A percentile compares a stretch with the other conserved stretches of the same genome.
phyloP scores from a whole-genome alignment of 2,888 invertebrate species.

The Augiades crinisus region DNA sequence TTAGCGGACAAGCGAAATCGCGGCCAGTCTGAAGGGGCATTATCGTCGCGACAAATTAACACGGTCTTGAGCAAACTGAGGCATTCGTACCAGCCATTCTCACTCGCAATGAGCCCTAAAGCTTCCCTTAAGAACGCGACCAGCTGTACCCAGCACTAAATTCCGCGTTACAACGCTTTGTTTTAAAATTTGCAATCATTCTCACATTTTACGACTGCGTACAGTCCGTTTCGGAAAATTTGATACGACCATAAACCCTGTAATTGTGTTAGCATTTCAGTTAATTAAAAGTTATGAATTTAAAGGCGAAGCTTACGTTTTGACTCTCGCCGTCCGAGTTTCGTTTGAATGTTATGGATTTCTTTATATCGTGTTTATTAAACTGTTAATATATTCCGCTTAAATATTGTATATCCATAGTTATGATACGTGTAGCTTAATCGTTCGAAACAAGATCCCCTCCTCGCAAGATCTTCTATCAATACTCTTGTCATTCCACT shows the following conservation, averaged over 20 bases:
- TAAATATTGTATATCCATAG: too few species aligned
- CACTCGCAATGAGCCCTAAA: conserved; percentile 66
- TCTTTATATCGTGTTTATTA: conserved; percentile 47
- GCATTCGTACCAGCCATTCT: conserved; percentile 64
- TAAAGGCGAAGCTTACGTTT: conserved; percentile 62
- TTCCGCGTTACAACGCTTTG: conserved; percentile 75
- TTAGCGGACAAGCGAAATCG: not conserved
- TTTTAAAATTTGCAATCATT: conserved; percentile 81
- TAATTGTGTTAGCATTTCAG: conserved; percentile 77
- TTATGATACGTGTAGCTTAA: too few species aligned
- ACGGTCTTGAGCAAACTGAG: conserved; percentile 64
- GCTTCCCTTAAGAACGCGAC: conserved; percentile 57
- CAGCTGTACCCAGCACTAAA: conserved; percentile 74
- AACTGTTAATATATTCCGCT: too few species aligned
- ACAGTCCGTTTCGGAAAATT: conserved; percentile 79
- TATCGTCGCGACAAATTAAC: conserved; percentile 73
- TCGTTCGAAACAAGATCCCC: too few species aligned
- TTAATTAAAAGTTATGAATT: conserved; percentile 82
- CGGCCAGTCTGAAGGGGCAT: not conserved
- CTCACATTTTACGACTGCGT: conserved; percentile 78
- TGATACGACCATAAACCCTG: conserved; percentile 78
- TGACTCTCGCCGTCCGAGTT: conserved; percentile 58
- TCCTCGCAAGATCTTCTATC: too few species aligned
- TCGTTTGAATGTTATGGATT: conserved; percentile 59
- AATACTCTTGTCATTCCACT: too few species aligned